phyloP scores from a whole-genome alignment of 2,113 vertebrate genomes.

The Eurystomus gularis region DNA sequence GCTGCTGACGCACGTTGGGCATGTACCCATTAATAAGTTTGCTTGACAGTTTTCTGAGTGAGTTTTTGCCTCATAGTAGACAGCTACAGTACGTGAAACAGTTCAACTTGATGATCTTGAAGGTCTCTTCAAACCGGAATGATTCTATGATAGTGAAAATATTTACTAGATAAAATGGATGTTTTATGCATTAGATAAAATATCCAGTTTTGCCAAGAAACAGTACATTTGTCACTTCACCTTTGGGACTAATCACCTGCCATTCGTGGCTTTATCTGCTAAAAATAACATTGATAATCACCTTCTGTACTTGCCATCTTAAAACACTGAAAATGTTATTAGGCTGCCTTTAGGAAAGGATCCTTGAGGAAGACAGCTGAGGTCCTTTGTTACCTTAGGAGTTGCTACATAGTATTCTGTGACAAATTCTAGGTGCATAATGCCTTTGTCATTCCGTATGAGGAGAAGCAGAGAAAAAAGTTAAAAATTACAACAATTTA shows the following conservation, averaged over 20 bases:
- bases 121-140: no score
- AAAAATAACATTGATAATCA: background rate
- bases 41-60: background rate
- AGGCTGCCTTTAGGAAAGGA: background rate
- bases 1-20: background rate
- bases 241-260: background rate
- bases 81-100: background rate
- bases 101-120: no score
- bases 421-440: background rate
- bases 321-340: background rate
- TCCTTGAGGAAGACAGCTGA: background rate
- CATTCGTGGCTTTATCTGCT: background rate
- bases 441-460: background rate
- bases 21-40: rapidly evolving
- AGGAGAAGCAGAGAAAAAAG: background rate
- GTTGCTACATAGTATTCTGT: background rate
- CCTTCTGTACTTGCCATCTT: background rate
- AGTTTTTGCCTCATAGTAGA: background rate
- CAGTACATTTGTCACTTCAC: background rate
- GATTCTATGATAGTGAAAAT: background rate
- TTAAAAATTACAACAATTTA: background rate
- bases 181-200: background rate
- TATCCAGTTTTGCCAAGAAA: background rate
- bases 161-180: background rate
- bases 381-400: background rate